Base-by-base conservation (phyloP, 2,888 invertebrate genomes). In the Apamea monoglypha region DNA sequence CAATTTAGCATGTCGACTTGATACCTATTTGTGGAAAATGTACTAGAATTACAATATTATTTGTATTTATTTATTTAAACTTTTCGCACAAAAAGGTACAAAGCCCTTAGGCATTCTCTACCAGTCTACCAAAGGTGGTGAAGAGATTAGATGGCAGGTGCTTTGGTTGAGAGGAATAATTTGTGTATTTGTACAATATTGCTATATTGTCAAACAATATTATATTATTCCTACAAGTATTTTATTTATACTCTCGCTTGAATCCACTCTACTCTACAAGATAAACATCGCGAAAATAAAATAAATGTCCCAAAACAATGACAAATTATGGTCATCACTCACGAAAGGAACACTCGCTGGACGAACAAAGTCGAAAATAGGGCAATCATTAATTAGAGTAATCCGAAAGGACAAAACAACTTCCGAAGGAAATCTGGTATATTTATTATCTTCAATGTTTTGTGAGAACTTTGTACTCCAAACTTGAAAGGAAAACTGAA, bases 251-350 rank as follows among this genome's bases (percentile, higher is more conserved):
- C 44, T 40, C 21, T 10, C 50, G 12, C 29, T 63, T 18, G 14
- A 63, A 56, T 64, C n/a, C 40, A 44, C 72, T 85, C 68, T 59
- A 85, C 64, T 63, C 12, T 14, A 32, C 25, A 29, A 85, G 68
- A 82, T 69, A 68, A 83, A 83, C 25, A 76, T 72, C 21, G 64
- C 71, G 36, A 69, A 76, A 85, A 85, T 83, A 74, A 81, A 73
- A 75, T 85, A 73, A 81, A 81, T 82, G 63, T 69, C 72, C 86
- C 53, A 32, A 75, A 83, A 86, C 77, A 67, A 71, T 84, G 83
- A 84, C 63, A 84, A 84, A 84, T 86, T 67, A 83, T 78, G 78
- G 74, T 74, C 78, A 83, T 84, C 86, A 32, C 44, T 78, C 83
- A 78, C 74, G 74, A 74, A 78, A 85, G 61, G 40, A 81, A 66